Percentiles rank a stretch among this genome's conserved stretches.
These are phyloP conservation scores for Ophioninae sp. DNA, from an alignment of 2,888 invertebrate species.

Conservation along the genomic window DNA sequence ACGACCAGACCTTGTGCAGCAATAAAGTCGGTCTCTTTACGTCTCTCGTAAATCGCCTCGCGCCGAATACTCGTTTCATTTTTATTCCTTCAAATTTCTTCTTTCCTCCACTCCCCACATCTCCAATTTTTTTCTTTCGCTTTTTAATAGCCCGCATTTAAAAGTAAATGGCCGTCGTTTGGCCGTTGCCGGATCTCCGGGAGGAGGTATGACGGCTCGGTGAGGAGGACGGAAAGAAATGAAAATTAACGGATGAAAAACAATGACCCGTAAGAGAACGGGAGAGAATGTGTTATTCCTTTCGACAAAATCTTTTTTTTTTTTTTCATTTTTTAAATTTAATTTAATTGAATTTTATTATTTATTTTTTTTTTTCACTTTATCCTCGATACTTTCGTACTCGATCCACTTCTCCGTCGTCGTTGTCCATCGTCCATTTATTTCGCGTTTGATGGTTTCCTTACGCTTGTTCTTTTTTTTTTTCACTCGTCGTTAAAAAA, in stretches of 20 bases:
- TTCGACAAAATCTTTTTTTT: conserved; percentile 2
- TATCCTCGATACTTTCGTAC: conserved; percentile 35
- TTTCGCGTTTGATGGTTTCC: conserved; percentile 4
- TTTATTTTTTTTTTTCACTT: conserved; percentile 20
- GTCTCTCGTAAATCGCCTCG: conserved; percentile 67
- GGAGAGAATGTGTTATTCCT: neutral
- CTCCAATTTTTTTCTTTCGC: neutral
- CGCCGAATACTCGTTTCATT: neutral
- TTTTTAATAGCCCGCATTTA: conserved; percentile 35
- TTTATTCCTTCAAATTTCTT: neutral
- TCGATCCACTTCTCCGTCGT: conserved; percentile 21
- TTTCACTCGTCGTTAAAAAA: neutral
- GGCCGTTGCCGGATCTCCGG: conserved; percentile 4
- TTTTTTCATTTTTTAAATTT: neutral
- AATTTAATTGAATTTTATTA: neutral
- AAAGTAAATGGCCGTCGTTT: conserved; percentile 22
- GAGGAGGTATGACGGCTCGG: neutral
- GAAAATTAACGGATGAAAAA: conserved; percentile 24
- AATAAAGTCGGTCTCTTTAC: conserved; percentile 73
- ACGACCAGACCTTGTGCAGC: conserved; percentile 45
- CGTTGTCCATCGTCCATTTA: conserved; percentile 25
- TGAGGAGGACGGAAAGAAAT: neutral
- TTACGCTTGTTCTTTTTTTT: neutral
- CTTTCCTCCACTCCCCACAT: neutral
- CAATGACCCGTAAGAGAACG: conserved; percentile 17